Evolutionary conservation across 2,888 invertebrate species (phyloP).

Genomic region (Pyrrhopygopsis socrates): DNA sequence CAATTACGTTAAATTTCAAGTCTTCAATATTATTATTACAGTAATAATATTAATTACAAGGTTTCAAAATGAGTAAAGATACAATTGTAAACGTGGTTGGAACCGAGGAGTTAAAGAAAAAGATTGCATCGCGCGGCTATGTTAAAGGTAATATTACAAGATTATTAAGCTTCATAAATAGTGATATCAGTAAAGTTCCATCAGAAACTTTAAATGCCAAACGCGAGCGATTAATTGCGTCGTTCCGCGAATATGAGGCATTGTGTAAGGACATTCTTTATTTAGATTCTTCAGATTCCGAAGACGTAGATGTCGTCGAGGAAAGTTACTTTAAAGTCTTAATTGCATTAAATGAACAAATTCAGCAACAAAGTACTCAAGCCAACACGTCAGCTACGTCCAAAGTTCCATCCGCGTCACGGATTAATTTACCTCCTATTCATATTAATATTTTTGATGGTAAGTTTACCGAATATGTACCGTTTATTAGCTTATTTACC

Average conservation of each 20-base stretch:
- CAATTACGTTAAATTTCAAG: too few species aligned
- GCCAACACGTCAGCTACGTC: too few species aligned
- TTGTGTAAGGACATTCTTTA: background rate
- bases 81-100: background rate
- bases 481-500: slow-evolving; percentile 59
- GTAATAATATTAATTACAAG: background rate
- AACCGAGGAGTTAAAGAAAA: background rate
- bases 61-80: background rate
- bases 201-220: too few species aligned
- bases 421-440: slow-evolving; percentile 31
- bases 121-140: slow-evolving; percentile 3
- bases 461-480: slow-evolving; percentile 55
- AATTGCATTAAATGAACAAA: background rate
- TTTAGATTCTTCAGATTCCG: background rate
- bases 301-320: background rate
- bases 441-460: slow-evolving; percentile 51
- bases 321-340: background rate
- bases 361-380: background rate
- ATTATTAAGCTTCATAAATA: background rate
- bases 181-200: background rate
- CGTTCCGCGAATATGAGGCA: background rate
- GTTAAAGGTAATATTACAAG: background rate
- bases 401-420: background rate
- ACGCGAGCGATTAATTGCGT: too few species aligned
- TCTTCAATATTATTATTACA: background rate